Conservation (phyloP, 2,797 vertebrate species). For the Potorous gilbertii region DNA sequence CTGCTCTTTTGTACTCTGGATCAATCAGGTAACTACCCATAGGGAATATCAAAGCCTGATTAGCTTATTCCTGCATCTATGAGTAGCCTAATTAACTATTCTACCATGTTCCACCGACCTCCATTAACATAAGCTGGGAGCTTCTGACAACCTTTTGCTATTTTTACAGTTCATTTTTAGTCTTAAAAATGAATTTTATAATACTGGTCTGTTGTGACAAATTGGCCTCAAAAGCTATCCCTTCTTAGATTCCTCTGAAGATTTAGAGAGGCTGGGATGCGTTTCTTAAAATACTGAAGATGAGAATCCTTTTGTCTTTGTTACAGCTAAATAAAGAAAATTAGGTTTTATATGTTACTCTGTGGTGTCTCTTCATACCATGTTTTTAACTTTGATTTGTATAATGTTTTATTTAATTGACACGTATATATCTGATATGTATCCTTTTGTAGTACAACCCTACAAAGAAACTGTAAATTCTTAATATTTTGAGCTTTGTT, state of each 20-base stretch:
- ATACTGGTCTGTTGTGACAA: constrained; percentile 28
- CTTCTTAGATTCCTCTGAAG: neutral
- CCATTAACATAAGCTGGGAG: neutral
- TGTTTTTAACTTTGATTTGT: neutral
- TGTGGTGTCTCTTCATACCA: constrained; percentile 55
- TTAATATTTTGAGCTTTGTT: neutral
- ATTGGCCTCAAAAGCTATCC: neutral
- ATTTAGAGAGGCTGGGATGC: constrained; percentile 48
- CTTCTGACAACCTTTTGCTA: constrained; percentile 32
- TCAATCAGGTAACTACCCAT: constrained; percentile 1
- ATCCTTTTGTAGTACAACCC: neutral
- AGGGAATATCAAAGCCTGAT: constrained; percentile 20
- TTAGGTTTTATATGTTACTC: constrained; percentile 83
- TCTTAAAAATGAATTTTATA: neutral
- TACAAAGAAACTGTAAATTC: neutral
- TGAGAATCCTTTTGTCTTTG: constrained; percentile 79
- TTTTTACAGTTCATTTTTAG: constrained; percentile 1
- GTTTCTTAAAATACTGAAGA: constrained; percentile 53
- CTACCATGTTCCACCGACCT: neutral
- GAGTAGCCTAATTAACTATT: constrained; percentile 10
- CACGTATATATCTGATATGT: neutral
- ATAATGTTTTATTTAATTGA: neutral
- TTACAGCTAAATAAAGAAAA: constrained; percentile 86
- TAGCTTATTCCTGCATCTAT: constrained; percentile 20
- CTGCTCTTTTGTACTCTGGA: neutral